Conservation (phyloP, 2,797 vertebrate species). For the Sebastes oblongus region DNA sequence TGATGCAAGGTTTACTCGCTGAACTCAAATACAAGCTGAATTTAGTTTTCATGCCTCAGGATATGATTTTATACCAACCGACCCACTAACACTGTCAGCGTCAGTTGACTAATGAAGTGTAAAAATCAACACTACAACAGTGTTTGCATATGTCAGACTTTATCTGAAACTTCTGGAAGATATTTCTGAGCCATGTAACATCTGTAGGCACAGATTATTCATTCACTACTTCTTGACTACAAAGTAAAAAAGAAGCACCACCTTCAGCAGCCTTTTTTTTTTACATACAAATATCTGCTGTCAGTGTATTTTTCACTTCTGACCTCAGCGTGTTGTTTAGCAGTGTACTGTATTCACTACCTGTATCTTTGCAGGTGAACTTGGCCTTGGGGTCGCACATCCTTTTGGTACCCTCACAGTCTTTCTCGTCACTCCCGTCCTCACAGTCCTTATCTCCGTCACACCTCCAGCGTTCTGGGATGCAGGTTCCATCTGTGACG, state of each 20-base stretch:
- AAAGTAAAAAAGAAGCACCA: neutral
- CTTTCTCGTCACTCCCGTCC: slow-evolving; percentile 93
- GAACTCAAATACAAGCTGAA: slow-evolving; percentile 6
- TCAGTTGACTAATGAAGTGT: neutral
- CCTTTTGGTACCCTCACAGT: slow-evolving; percentile 90
- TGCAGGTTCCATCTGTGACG: slow-evolving; percentile 90
- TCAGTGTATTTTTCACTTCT: neutral
- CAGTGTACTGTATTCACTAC: slow-evolving; percentile 69
- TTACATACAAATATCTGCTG: neutral
- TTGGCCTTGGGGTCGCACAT: slow-evolving; percentile 93
- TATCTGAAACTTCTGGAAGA: neutral
- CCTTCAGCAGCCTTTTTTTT: neutral
- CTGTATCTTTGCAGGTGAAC: slow-evolving; percentile 94
- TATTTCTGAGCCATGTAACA: neutral
- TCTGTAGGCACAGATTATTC: neutral
- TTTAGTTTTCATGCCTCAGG: slow-evolving; percentile 10
- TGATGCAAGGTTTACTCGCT: slow-evolving; percentile 23
- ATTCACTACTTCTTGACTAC: neutral
- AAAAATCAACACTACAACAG: neutral
- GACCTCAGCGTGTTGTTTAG: neutral
- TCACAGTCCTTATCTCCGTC: slow-evolving; percentile 98
- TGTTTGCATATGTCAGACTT: neutral
- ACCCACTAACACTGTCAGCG: neutral
- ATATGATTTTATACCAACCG: neutral
- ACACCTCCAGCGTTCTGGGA: slow-evolving; percentile 93